These are phyloP conservation scores for Eutolmus rufibarbis DNA, from an alignment of 2,888 invertebrate species.

Conservation along the genomic window DNA sequence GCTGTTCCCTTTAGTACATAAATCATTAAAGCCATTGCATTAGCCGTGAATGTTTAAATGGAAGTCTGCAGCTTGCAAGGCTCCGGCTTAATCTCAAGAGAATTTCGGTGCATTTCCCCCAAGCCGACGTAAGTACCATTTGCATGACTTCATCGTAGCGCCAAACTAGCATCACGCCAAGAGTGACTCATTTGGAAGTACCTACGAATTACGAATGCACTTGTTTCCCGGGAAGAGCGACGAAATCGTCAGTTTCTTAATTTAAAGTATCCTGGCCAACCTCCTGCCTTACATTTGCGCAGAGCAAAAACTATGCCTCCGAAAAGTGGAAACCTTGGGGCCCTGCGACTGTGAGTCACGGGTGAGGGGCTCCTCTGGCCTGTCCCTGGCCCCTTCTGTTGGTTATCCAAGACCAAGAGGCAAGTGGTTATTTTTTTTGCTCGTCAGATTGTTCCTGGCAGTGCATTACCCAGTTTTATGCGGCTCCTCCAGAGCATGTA, in stretches of 20 bases:
- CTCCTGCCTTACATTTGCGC: constrained; percentile 40
- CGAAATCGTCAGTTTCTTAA: background rate
- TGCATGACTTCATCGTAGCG: background rate
- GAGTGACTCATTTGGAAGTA: background rate
- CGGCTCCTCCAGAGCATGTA: background rate
- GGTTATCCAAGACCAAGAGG: background rate
- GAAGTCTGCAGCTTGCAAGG: background rate
- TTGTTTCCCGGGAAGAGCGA: background rate
- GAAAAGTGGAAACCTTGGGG: constrained; percentile 22
- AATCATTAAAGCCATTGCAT: background rate
- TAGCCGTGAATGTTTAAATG: background rate
- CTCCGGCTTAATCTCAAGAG: background rate
- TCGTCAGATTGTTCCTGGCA: background rate
- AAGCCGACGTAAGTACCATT: background rate
- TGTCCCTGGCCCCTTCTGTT: background rate
- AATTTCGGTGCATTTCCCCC: background rate
- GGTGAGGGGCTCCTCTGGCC: background rate
- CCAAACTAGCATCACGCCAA: background rate
- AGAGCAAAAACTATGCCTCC: background rate
- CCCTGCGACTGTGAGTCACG: constrained; percentile 7
- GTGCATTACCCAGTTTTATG: constrained; percentile 34
- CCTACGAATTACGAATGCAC: background rate
- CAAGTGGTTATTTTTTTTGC: background rate
- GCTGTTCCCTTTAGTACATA: background rate
- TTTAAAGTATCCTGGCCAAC: background rate